These are phyloP conservation scores for Leptopilina drosophilae DNA, from an alignment of 2,888 invertebrate species.

Conservation along the genomic window DNA sequence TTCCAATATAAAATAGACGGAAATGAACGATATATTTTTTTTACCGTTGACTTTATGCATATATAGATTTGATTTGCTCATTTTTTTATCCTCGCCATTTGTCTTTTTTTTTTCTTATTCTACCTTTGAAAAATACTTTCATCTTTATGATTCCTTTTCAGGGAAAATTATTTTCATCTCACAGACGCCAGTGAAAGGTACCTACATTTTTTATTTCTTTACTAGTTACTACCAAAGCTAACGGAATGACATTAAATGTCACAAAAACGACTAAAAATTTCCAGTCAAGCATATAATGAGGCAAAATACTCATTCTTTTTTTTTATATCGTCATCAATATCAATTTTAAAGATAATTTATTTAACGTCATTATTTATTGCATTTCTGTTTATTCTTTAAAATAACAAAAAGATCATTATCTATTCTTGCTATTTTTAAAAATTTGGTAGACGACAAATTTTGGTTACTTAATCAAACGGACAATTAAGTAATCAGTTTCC, in stretches of 20 bases:
- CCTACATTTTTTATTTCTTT: neutral
- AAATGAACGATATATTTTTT: neutral
- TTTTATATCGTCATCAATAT: neutral
- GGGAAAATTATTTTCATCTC: neutral
- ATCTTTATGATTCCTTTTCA: neutral
- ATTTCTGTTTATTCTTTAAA: neutral
- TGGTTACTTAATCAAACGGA: neutral
- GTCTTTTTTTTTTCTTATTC: neutral
- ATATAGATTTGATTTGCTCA: slow-evolving; percentile 2
- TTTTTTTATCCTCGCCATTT: neutral
- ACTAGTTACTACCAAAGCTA: neutral
- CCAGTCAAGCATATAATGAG: neutral
- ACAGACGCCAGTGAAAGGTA: neutral
- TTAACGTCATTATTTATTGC: neutral
- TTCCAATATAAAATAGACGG: too few relatives aligned
- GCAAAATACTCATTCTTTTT: neutral
- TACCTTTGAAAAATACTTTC: neutral
- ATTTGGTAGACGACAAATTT: neutral
- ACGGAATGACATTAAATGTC: slow-evolving; percentile 12
- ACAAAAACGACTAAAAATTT: slow-evolving; percentile 21
- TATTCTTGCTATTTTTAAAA: too few relatives aligned
- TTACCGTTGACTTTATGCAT: neutral
- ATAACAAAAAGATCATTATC: too few relatives aligned
- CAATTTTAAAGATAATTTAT: neutral
- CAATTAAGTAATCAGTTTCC: slow-evolving; percentile 11